A percentile compares a stretch with the other conserved stretches of the same genome.
Evolutionary conservation across 2,888 invertebrate genomes (phyloP).

Genomic region (Hedychridium roseum): DNA sequence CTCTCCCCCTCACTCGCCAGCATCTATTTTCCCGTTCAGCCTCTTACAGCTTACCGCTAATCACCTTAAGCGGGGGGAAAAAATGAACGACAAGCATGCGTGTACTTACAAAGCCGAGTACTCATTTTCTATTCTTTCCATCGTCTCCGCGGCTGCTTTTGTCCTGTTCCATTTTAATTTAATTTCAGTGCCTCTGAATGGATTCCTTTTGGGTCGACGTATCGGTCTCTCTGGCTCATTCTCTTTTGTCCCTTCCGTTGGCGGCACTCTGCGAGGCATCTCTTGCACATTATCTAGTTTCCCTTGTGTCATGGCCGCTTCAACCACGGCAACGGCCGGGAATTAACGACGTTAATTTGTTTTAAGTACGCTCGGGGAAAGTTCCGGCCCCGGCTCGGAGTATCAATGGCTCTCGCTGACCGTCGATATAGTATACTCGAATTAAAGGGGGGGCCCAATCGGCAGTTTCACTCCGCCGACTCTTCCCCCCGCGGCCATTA

Average conservation of each 20-base stretch:
- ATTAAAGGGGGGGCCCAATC: background rate
- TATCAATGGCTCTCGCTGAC: slow-evolving; percentile 37
- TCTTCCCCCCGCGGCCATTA: slow-evolving; percentile 17
- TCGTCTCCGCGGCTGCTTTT: too few species aligned
- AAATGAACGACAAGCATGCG: too few species aligned
- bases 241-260: slow-evolving; percentile 13
- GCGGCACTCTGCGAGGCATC: slow-evolving; percentile 3
- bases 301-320: too few species aligned
- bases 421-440: slow-evolving; percentile 31
- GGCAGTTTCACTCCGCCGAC: slow-evolving; percentile 25
- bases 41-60: too few species aligned
- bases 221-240: slow-evolving; percentile 19
- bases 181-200: too few species aligned
- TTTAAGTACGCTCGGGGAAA: slow-evolving; percentile 44
- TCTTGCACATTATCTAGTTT: too few species aligned
- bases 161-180: too few species aligned
- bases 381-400: slow-evolving; percentile 26
- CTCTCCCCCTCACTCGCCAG: slow-evolving; percentile 3
- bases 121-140: too few species aligned
- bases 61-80: too few species aligned
- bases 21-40: too few species aligned
- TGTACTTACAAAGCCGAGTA: too few species aligned
- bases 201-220: too few species aligned
- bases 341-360: slow-evolving; percentile 56
- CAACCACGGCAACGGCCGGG: slow-evolving; percentile 23